Evolutionary conservation across 2,113 vertebrate genomes (phyloP).

Genomic region (Phalacrocorax pelagicus): DNA sequence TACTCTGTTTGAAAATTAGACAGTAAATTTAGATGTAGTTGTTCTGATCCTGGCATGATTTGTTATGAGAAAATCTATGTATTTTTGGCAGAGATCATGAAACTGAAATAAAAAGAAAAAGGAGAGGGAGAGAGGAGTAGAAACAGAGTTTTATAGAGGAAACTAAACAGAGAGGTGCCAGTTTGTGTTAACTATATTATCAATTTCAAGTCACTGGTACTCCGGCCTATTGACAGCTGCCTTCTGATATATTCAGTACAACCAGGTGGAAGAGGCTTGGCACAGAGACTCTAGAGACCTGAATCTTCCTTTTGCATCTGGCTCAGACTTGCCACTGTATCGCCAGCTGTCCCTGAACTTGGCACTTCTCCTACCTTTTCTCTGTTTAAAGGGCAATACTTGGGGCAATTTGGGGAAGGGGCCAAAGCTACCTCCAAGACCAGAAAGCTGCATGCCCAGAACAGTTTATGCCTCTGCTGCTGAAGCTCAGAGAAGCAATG

Average conservation of each 20-base stretch:
- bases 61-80: constrained; percentile 4
- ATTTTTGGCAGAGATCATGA: constrained; percentile 3
- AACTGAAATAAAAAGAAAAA: not conserved
- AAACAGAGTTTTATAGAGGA: not conserved
- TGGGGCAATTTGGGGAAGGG: not conserved
- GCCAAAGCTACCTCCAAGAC: not conserved
- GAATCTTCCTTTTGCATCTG: not conserved
- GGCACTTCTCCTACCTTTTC: not conserved
- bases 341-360: not conserved
- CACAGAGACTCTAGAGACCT: not conserved
- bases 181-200: not conserved
- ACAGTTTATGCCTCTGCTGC: not conserved
- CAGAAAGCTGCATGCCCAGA: not conserved
- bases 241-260: not conserved
- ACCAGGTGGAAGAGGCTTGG: not conserved
- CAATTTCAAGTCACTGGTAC: not conserved
- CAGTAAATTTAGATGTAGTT: constrained; percentile 40
- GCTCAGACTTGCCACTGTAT: not conserved
- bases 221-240: not conserved
- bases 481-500: not conserved
- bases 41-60: constrained; percentile 17
- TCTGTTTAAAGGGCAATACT: not conserved
- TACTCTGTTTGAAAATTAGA: constrained; percentile 37
- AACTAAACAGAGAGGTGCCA: not conserved
- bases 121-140: not conserved